Base-by-base conservation (phyloP, 1,140 invertebrate species). In the Ceratosolen solmsi region DNA sequence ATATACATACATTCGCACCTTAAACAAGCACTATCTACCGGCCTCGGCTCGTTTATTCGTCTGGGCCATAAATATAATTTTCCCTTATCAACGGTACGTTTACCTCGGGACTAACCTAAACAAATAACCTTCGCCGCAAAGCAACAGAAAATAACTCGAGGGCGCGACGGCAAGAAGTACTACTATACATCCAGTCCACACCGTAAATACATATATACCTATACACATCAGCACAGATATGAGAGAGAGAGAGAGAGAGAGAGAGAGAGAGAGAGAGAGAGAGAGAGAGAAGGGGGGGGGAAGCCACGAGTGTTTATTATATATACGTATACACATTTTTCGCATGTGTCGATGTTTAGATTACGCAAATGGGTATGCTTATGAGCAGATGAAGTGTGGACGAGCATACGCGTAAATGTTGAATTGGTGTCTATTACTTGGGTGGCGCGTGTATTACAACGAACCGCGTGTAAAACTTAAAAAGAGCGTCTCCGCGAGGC, bases 41-140 rank as follows among this genome's bases (percentile, higher is more conserved):
- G 51, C 78, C 70, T 58, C 78, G 68, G 27, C 63, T 46, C 54
- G 68, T 60, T 71, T 73, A 73, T 63, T 75, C 71, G 79, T 36
- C 80, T 46, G 65, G 41, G 84, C 84, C 84, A 85, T 85, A 85
- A 86, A 85, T 86, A 85, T 85, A 82, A 85, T 85, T 85, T 84
- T 84, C 79, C 82, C 86, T 86, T 85, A 86, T 86, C 86, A 84
- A 83, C 82, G 74, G 76, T 65, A 56, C 80, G 80, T 73, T 82
- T 72, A 73, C 63, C 73, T 84, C 84, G 74, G 81, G 65, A 75
- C 75, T 79, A 72, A 80, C 70, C 82, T 80, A 84, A 83, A 82
- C 82, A 84, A 86, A 86, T 85, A 83, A 84, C 82, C 74, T 78
- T 83, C 82, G 72, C 72, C 27, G 60, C 49, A 84, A 86, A 86